These are phyloP conservation scores for Macropodus opercularis DNA, from an alignment of 2,797 vertebrate species.

Conservation along the genomic window DNA sequence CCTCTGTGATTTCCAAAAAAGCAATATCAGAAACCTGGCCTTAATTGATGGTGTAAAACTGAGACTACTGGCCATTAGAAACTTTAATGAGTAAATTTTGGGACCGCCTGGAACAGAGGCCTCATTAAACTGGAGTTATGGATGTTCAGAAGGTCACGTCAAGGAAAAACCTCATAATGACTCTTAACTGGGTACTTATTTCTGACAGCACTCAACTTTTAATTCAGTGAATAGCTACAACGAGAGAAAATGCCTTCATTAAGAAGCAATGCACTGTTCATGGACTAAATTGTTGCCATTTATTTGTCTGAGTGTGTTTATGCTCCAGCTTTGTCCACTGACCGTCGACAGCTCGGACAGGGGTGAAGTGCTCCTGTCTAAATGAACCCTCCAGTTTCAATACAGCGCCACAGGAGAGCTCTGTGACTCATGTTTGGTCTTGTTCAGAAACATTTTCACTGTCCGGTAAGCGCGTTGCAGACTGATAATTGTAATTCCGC, in stretches of 20 bases:
- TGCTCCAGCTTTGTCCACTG: constrained; percentile 17
- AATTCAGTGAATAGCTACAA: background rate
- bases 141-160: constrained; percentile 28
- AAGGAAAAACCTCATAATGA: constrained; percentile 21
- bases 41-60: constrained; percentile 20
- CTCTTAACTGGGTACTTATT: constrained; percentile 7
- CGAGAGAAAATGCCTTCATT: background rate
- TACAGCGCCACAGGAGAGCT: constrained; percentile 10
- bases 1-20: constrained; percentile 38
- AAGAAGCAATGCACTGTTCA: background rate
- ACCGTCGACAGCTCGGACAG: constrained; percentile 28
- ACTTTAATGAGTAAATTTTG: constrained; percentile 17
- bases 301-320: constrained; percentile 13
- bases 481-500: constrained; percentile 62
- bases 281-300: background rate
- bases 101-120: constrained; percentile 21
- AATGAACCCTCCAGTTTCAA: constrained; percentile 32
- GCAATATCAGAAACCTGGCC: constrained; percentile 34
- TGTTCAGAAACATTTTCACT: constrained; percentile 44
- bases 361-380: constrained; percentile 20
- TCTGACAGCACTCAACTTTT: constrained; percentile 3
- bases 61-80: constrained; percentile 13
- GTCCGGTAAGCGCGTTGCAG: constrained; percentile 47
- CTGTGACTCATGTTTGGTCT: constrained; percentile 5
- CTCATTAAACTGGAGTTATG: constrained; percentile 34